These are phyloP conservation scores for Semicossyphus pulcher DNA, from an alignment of 2,113 vertebrate species.

Conservation along the genomic window DNA sequence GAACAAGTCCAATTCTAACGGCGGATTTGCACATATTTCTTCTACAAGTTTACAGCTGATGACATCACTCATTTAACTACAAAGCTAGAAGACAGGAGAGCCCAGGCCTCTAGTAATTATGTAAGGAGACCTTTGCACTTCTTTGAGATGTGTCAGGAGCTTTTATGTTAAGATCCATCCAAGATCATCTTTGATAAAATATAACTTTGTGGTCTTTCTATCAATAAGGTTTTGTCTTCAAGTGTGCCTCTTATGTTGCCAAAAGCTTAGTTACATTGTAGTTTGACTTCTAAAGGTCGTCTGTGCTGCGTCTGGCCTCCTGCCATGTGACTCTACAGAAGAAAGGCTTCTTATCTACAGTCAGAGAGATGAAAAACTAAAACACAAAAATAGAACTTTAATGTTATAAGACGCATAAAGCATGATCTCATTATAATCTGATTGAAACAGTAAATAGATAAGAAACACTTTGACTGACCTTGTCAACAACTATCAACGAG, in stretches of 20 bases:
- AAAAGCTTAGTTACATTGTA: slow-evolving; percentile 32
- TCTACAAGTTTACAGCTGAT: background rate
- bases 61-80: background rate
- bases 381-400: background rate
- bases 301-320: slow-evolving; percentile 41
- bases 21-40: background rate
- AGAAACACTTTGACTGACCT: background rate
- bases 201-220: background rate
- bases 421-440: too few species aligned
- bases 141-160: background rate
- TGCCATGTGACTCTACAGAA: slow-evolving; percentile 23
- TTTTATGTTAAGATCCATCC: background rate
- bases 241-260: background rate
- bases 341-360: slow-evolving; percentile 38
- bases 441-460: too few species aligned
- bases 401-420: too few species aligned
- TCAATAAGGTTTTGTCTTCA: slow-evolving; percentile 1
- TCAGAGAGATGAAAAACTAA: background rate
- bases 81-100: background rate
- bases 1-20: background rate
- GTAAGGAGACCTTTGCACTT: background rate
- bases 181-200: background rate
- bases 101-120: background rate
- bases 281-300: slow-evolving; percentile 45
- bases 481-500: background rate